Base-by-base conservation (phyloP, 1,140 invertebrate genomes). In the Rhyacophila brunnea region DNA sequence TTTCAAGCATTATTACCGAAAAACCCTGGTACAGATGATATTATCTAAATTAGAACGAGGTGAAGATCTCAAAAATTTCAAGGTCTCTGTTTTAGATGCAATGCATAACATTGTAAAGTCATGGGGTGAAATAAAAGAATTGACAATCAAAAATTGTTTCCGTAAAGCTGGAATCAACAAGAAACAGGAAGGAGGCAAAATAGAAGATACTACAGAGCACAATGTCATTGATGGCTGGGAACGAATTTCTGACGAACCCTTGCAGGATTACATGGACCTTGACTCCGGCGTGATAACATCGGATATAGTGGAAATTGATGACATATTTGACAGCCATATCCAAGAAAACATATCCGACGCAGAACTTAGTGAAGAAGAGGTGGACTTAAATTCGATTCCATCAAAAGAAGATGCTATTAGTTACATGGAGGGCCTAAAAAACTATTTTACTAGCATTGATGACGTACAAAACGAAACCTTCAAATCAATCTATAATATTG, bases 31-130 rank as follows among this genome's bases (percentile, higher is more conserved):
- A 42, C 7, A 52, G 7, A 52, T 32, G 15, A 38, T 50, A 38
- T 50, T 52, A 28, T 52, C 34, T n/a, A 9, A 36, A 38, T 40
- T 51, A 38, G 49, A 38, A 52, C 17, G 50, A 28, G 50, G 20
- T 15, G 38, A 42, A 18, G 36, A 28, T 17, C 28, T 32, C 47
- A 34, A 49, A 49, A 51, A 51, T 2, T 35, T 34, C 1, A 36
- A 40, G 14, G 49, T 51, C 7, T 51, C 35, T 20, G 28, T 43
- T 40, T 40, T 40, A 50, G 35, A 50, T 38, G 35, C 5, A 36
- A 50, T 43, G 50, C 50, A 42, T 50, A 35, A 36, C 17, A 50
- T 34, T 36, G 15, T 50, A 15, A 36, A 50, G 6, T 34, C 49
- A 42, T 52, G 49, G 38, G 35, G 36, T 18, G 49, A 52, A 42